These are phyloP conservation scores for Drosophila acutilabella DNA, from an alignment of 2,888 invertebrate species.

Conservation along the genomic window DNA sequence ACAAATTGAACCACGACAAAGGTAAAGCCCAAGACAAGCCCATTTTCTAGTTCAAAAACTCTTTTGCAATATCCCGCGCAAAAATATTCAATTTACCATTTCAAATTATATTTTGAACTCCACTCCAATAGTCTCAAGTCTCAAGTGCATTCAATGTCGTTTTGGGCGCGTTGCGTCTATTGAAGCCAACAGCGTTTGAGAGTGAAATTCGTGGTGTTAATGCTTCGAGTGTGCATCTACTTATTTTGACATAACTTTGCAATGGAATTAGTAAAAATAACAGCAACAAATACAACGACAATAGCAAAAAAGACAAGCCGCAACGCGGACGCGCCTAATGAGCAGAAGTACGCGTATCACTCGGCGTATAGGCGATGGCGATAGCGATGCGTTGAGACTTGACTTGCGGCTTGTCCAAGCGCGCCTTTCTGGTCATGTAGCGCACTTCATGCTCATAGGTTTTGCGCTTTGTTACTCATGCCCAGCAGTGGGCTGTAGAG, in stretches of 20 bases:
- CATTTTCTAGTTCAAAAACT: conserved; percentile 7
- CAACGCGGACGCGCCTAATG: conserved; percentile 62
- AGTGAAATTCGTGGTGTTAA: conserved; percentile 39
- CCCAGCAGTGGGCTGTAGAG: neutral
- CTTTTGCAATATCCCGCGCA: conserved; percentile 11
- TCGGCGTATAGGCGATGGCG: conserved; percentile 61
- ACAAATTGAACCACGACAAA: conserved; percentile 9
- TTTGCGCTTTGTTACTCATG: conserved; percentile 46
- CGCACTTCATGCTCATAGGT: conserved; percentile 63
- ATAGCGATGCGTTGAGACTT: conserved; percentile 29
- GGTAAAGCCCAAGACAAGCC: neutral
- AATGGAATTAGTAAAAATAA: conserved; percentile 50
- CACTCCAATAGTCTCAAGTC: conserved; percentile 34
- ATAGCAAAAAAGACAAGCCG: conserved; percentile 12
- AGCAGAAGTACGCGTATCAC: conserved; percentile 49
- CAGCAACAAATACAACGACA: conserved; percentile 8
- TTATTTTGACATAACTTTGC: conserved; percentile 50
- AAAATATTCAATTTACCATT: conserved; percentile 40
- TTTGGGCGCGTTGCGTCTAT: conserved; percentile 36
- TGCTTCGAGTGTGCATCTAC: conserved; percentile 38
- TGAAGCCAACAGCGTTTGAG: conserved; percentile 16
- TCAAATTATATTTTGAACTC: neutral
- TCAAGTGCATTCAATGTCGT: conserved; percentile 59
- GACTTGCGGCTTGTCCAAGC: conserved; percentile 38
- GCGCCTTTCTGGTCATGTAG: conserved; percentile 49